Evolutionary conservation across 2,888 invertebrate species (phyloP), one percentile per base, ranked within the genome.

Genomic region (Agonum fuliginosum): DNA sequence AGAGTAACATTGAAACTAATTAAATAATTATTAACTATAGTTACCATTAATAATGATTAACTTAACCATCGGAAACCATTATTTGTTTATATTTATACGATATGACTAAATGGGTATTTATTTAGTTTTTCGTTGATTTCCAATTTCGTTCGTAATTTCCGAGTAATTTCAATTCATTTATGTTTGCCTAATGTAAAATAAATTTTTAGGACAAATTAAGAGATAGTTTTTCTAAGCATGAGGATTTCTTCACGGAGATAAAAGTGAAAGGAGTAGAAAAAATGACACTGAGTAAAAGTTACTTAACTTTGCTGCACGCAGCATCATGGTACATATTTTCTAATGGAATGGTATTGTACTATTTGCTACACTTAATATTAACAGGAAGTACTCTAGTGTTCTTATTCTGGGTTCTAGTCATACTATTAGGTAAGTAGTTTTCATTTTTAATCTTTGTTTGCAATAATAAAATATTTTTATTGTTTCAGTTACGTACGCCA

Each of bases 311-410:
- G 20, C 79, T 85, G 8, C 86, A 85, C 79, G 82, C 83, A 43
- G 73, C 81, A 14, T 70, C 79, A 24, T 86, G 86, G 86, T 82
- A 90, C 1, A 81, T 90, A 1, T 83, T 91, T 6, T 90, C 92
- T 8, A 86, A 93, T 65, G 89, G 91, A 12, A 92, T 93, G 1
- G 91, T 93, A 87, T 84, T 92, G 41, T 83, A 82, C 78, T 83
- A 82, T 78, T 80, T 85, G 17, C 78, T 81, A 24, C 79, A 80
- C 17, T 81, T 86, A 74, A 78, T 86, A 10, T 80, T 83, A 5
- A 83, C 82, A 22, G 88, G 88, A 4, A 86, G 87, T 17, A 81
- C 85, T n/a, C 83, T 6, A 82, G 85, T 71, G 82, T 86, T 78
- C 78, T 83, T 8, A 80, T 85, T 76, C 84, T 27, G 22, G 8